Base-by-base conservation (phyloP, 2,113 vertebrate genomes). In the Thermophis baileyi region DNA sequence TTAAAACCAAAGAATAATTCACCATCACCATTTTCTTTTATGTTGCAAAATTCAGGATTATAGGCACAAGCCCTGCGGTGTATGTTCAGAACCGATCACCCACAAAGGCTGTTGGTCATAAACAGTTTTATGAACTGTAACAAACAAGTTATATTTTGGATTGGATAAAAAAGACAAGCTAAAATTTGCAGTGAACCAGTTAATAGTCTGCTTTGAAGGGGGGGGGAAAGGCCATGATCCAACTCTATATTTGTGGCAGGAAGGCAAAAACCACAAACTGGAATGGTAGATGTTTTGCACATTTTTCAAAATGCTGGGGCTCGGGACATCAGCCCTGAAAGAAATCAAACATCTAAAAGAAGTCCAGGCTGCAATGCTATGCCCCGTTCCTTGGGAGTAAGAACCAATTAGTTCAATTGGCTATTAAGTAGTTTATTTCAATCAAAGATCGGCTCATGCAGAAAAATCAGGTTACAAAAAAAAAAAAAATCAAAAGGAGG, bases 211-310 rank as follows among this genome's bases (percentile, higher is more conserved):
- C 87, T 51, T 35, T 25, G 69, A 6, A 53, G 2, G 14, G 9
- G 4, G 12, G 12, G 49, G 53, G n/a, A 87, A 69, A 89, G 6
- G 30, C 63, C 50, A 89, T 63, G 35, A 89, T 89, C 63, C 87
- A 81, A 74, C 35, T 40, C 60, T 89, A 53, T 89, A 81, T 63
- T 89, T 81, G 87, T 14, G 87, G 63, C 87, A 92, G 91, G 91
- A 92, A 92, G 35, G 87, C 16, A 53, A 88, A 92, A 88, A 88
- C 91, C 91, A 88, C 86, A 22, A 74, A n/a, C n/a, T 53, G 91
- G 57, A 53, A 69, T 88, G 69, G n/a, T 12, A 5, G 57, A 53
- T 18, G 88, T 53, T 46, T 81, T 89, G 57, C 60, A 89, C 50
- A 92, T 55, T 89, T 92, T 86, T n/a, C 46, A 35, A 40, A 92